Base-by-base conservation (phyloP, 1,140 invertebrate genomes). In the Anoplophora glabripennis region DNA sequence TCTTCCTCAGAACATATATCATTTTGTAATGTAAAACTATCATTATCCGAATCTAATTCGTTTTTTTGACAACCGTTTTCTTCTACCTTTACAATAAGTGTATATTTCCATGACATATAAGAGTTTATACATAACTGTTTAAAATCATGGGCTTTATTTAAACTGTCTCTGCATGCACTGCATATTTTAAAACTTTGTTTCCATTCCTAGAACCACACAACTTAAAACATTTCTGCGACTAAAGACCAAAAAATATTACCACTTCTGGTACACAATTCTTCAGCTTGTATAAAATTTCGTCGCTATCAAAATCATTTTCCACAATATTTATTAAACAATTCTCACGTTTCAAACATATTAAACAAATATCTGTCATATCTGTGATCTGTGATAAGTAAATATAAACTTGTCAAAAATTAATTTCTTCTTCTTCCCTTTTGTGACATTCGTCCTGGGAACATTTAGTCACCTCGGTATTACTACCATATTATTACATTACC, bases 231-330 rank as follows among this genome's bases (percentile, higher is more conserved):
- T 62, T 38, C 33, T 46, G 53, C 37, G 11, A 21, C 51, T 7
- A 57, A 47, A 49, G 11, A 28, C 35, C 28, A 15, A n/a, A 12
- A 15, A 41, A 34, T 21, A 63, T 66, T 63, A 70, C 68, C 38
- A 70, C 36, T 65, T 70, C 68, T 8, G 68, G 68, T 2, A 70
- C 53, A 28, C 66, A 70, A 40, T 48, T 49, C 15, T 44, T 45
- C 41, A 70, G 55, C 59, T 68, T 68, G 35, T 33, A 17, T 18
- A 51, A 55, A 10, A 53, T 56, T 49, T 60, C 46, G 8, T 42
- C 21, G 9, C 64, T 44, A 28, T 58, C 52, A 40, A 4, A 9
- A 38, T 57, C 57, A 12, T 37, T 53, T 61, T 61, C 47, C 15
- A 33, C 34, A 7, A 63, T 18, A 12, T 49, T 58, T 51, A 47